Evolutionary conservation across 2,797 vertebrate genomes (phyloP), one percentile per base, ranked within the genome.

Genomic region (Sebastiscus albofasciatus): DNA sequence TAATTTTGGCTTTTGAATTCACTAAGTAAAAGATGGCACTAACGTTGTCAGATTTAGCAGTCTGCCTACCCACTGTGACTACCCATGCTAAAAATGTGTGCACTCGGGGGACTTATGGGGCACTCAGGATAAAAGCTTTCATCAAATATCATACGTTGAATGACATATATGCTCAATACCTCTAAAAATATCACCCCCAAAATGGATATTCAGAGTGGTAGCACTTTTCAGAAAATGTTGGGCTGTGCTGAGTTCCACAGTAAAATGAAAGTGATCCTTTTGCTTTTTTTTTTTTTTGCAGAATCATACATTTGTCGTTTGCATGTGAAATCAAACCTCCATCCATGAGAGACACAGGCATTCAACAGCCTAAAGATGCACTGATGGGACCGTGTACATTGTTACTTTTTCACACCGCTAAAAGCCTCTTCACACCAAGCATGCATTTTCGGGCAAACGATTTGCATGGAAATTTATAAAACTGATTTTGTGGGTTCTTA

Each of bases 91-190:
- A 83, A 87, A 81, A 76, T 77, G 29, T 75, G 13, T 70, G 67
- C 60, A 68, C 77, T 78, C 72, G 22, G 4, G 12, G 61, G 71
- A 77, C 31, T 61, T 42, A 26, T 27, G 16, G 59, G 72, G 60
- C 80, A 89, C 79, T 85, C 69, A 58, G n/a, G 67, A 83, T 86
- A 81, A 89, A 89, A 88, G 71, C 79, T 71, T 87, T 62, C 27
- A 80, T 75, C 42, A 83, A 77, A 86, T 83, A 65, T 18, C 72
- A 83, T 80, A 67, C 52, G 73, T 75, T 73, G 62, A 83, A 72
- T 79, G 70, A 65, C 66, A 80, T 68, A 73, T 77, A 27, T 13
- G 22, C 46, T 78, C 64, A 66, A 60, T 82, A 55, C 20, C 14
- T 36, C 54, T 74, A 85, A 79, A 89, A 85, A 85, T 83, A 85